phyloP scores from a whole-genome alignment of 2,797 vertebrate genomes.

The Triplophysa yarkandensis region DNA sequence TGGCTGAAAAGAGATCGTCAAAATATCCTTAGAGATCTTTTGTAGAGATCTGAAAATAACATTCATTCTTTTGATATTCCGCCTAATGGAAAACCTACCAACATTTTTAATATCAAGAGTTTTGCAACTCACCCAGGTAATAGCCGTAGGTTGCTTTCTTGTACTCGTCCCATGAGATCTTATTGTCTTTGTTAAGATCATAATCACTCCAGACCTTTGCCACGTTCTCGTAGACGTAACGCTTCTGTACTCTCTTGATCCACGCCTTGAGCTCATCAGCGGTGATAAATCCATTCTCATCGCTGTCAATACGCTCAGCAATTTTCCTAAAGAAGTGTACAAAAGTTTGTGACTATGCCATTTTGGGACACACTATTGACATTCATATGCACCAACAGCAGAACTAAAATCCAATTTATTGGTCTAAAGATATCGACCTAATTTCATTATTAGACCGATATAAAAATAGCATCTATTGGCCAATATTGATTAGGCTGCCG shows the following conservation, averaged over 20 bases:
- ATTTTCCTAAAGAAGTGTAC: conserved; percentile 87
- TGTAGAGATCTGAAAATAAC: too few species aligned
- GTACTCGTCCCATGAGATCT: conserved; percentile 97
- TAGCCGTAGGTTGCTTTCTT: conserved; percentile 96
- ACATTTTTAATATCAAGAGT: not conserved
- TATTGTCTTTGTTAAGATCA: conserved; percentile 92
- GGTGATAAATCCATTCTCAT: conserved; percentile 85
- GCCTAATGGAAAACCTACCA: not conserved
- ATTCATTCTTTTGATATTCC: too few species aligned
- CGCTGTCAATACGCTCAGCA: conserved; percentile 87
- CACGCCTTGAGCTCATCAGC: conserved; percentile 89
- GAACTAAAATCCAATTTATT: too few species aligned
- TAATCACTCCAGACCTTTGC: conserved; percentile 97
- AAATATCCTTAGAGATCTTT: not conserved
- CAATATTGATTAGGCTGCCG: too few species aligned
- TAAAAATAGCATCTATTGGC: too few species aligned
- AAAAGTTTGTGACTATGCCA: too few species aligned
- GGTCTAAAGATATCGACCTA: too few species aligned
- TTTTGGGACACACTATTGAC: too few species aligned
- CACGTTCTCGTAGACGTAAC: conserved; percentile 96
- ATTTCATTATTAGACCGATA: too few species aligned
- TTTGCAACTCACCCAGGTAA: conserved; percentile 83
- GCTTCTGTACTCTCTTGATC: conserved; percentile 97
- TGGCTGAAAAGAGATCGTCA: conserved; percentile 73
- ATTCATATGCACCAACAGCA: too few species aligned